Percentiles rank a stretch among this genome's conserved stretches.
These are phyloP conservation scores for Notoglanidium macrostoma DNA, from an alignment of 2,797 vertebrate species.

Conservation along the genomic window DNA sequence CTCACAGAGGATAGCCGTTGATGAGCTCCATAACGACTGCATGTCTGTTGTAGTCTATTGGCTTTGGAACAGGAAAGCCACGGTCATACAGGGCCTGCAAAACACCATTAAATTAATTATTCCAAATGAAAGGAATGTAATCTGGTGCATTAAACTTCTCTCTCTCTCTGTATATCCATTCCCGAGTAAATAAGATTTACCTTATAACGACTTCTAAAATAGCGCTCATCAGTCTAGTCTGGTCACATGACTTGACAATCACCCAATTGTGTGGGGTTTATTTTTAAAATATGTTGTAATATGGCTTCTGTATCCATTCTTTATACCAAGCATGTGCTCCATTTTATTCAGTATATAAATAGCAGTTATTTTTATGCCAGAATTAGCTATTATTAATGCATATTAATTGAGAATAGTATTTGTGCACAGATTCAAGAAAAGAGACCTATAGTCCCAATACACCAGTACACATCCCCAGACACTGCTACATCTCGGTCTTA, in stretches of 20 bases:
- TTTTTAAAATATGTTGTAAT: not conserved
- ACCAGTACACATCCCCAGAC: not conserved
- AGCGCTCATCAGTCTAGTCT: not conserved
- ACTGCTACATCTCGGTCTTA: not conserved
- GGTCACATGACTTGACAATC: not conserved
- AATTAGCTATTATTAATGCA: not conserved
- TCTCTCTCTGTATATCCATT: not conserved
- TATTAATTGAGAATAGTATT: no score
- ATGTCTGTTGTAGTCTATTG: constrained; percentile 94
- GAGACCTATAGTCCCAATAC: not conserved
- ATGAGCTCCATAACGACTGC: constrained; percentile 96
- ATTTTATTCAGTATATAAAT: not conserved
- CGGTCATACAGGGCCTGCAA: constrained; percentile 84
- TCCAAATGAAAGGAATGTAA: not conserved
- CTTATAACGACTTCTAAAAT: not conserved
- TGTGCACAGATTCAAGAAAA: not conserved
- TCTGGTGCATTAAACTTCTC: not conserved
- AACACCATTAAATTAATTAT: not conserved
- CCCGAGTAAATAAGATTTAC: not conserved
- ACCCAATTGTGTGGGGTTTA: not conserved
- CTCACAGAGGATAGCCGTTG: constrained; percentile 94
- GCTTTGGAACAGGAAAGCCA: constrained; percentile 95
- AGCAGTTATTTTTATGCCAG: not conserved
- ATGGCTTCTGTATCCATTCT: not conserved
- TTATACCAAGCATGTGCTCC: not conserved